phyloP scores from a whole-genome alignment of 2,888 invertebrate species.

The Drosophila paracracens region DNA sequence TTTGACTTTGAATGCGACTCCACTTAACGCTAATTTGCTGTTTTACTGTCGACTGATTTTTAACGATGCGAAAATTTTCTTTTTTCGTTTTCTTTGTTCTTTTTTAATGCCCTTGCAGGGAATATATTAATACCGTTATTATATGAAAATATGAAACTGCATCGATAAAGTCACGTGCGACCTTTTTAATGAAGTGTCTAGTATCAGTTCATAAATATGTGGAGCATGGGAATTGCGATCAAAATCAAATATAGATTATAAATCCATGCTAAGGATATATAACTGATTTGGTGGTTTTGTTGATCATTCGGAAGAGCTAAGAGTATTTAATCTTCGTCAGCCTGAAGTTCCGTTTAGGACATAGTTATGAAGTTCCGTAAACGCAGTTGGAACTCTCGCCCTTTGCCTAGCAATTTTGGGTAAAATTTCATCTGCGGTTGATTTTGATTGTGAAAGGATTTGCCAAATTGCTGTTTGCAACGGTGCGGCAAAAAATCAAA shows the following conservation, averaged over 20 bases:
- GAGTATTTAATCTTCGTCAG: constrained; percentile 35
- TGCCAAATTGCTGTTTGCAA: constrained; percentile 83
- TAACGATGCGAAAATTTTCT: constrained; percentile 26
- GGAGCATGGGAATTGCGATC: not conserved
- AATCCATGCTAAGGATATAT: not conserved
- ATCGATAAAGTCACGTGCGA: constrained; percentile 1
- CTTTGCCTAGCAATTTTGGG: constrained; percentile 66
- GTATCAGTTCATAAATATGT: not conserved
- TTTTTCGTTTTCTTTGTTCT: not conserved
- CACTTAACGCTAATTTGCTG: constrained; percentile 78
- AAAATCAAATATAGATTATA: not conserved
- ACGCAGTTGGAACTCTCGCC: constrained; percentile 41
- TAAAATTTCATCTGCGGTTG: constrained; percentile 83
- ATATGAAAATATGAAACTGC: not conserved
- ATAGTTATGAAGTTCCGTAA: constrained; percentile 41
- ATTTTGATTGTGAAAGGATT: constrained; percentile 84
- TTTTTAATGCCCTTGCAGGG: constrained; percentile 12
- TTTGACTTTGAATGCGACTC: constrained; percentile 39
- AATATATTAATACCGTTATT: not conserved
- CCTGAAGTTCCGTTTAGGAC: constrained; percentile 8
- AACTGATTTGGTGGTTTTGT: not conserved
- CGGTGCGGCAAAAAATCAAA: constrained; percentile 81
- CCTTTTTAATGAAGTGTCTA: not conserved
- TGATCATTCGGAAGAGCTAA: not conserved
- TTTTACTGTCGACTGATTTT: constrained; percentile 74